Base-by-base conservation (phyloP, 2,113 vertebrate species). In the Plecturocebus donacophilus region DNA sequence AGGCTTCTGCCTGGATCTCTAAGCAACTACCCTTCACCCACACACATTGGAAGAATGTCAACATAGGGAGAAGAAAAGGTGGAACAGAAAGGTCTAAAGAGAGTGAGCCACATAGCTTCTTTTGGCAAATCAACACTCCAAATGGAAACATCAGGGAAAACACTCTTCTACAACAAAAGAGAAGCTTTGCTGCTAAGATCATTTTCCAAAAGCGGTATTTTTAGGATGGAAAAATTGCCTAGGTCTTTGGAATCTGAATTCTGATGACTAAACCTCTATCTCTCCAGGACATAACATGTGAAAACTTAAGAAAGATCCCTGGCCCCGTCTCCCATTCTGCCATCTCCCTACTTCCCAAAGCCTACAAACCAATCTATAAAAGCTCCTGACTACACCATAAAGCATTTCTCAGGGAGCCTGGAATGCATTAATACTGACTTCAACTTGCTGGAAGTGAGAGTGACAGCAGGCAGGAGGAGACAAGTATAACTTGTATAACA, bases 1-100 rank as follows among this genome's bases (percentile, higher is more conserved):
- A 96, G 58, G 82, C 91, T 91, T 94, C 91, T 87, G 80, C 84
- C n/a, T 96, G 49, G 91, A 97, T 95, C 91, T 97, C 95, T 96
- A 94, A 95, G 97, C 96, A 97, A 87, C 96, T 96, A 88, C 45
- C 75, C 71, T 96, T 97, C 96, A 97, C 94, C 89, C 87, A 96
- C 75, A 94, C 91, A 95, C 87, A 80, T 42, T 93, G 66, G 70
- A 81, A 95, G 94, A 98, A 90, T 92, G 94, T 90, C 97, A 96
- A 96, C 86, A 0, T 14, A 97, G 66, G 56, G 27, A 84, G 80
- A 96, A 97, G 75, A 96, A 96, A 93, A 47, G 79, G 71, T 81
- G n/a, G 71, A 91, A 87, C 8, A 95, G 77, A 91, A 92, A 94
- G 52, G 64, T 87, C 83, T 94, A 77, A 73, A 96, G 47, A 49